Percentiles rank a stretch among this genome's conserved stretches.
phyloP scores from a whole-genome alignment of 2,113 vertebrate species.

The Eudyptes chrysolophus region DNA sequence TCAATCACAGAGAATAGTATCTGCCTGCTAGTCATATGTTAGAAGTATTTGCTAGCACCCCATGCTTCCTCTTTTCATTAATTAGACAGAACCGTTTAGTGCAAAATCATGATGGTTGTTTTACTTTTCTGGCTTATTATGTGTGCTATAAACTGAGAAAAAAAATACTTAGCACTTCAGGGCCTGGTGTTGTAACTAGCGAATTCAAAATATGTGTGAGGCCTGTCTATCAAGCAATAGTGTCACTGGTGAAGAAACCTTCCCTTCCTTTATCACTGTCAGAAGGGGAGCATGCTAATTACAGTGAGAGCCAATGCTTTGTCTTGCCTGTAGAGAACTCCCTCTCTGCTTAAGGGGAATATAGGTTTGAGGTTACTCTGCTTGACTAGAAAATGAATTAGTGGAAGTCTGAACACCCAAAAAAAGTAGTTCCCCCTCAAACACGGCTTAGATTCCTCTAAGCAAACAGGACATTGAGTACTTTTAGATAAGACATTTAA shows the following conservation, averaged over 20 bases:
- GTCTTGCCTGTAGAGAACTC: background rate
- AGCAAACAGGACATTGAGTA: background rate
- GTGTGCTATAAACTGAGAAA: background rate
- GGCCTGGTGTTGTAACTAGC: background rate
- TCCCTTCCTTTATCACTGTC: background rate
- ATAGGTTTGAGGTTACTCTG: background rate
- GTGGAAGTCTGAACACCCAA: background rate
- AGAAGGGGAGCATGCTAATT: background rate
- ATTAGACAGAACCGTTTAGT: background rate
- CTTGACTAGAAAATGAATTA: background rate
- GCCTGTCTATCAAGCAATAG: background rate
- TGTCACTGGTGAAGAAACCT: background rate
- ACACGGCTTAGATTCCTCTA: background rate
- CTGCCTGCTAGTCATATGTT: background rate
- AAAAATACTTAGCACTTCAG: background rate
- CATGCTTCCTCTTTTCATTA: background rate
- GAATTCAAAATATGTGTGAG: background rate
- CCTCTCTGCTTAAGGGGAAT: background rate
- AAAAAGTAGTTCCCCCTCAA: background rate
- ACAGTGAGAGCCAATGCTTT: background rate
- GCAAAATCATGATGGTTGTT: background rate
- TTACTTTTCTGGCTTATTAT: background rate
- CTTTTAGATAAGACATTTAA: background rate
- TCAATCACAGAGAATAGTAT: background rate
- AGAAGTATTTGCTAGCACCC: background rate